Percentiles rank a stretch among this genome's conserved stretches.
Conservation (phyloP, 2,888 invertebrate species). For the Syrista parreyssii region DNA sequence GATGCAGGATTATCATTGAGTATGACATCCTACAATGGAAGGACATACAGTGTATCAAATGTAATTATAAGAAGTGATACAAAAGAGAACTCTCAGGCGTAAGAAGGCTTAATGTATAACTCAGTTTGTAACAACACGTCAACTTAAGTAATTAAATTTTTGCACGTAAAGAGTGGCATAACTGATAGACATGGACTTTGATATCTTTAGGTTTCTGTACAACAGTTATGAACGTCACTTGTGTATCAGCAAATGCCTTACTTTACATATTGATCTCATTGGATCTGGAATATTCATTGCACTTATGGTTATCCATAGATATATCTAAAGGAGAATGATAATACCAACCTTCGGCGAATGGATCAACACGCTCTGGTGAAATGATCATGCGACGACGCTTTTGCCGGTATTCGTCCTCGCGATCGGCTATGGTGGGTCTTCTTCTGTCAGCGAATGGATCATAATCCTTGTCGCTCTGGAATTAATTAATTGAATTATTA, state of each 20-base stretch:
- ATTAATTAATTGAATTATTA: slow-evolving; percentile 28
- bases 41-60: background rate
- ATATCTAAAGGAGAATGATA: background rate
- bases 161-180: slow-evolving; percentile 7
- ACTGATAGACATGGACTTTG: slow-evolving; percentile 7
- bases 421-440: slow-evolving; percentile 91
- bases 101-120: background rate
- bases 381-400: slow-evolving; percentile 90
- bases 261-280: background rate
- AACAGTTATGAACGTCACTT: background rate
- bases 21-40: background rate
- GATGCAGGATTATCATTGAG: background rate
- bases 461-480: slow-evolving; percentile 88
- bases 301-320: background rate
- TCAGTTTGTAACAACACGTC: background rate
- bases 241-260: background rate
- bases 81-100: background rate
- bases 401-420: slow-evolving; percentile 96
- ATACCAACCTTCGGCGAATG: slow-evolving; percentile 94
- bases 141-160: background rate
- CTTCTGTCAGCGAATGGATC: slow-evolving; percentile 95
- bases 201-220: background rate
- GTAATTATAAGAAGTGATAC: background rate
- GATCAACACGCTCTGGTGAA: slow-evolving; percentile 96
- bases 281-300: background rate